Base-by-base conservation (phyloP, 2,888 invertebrate species). In the Pogonocherus hispidulus region DNA sequence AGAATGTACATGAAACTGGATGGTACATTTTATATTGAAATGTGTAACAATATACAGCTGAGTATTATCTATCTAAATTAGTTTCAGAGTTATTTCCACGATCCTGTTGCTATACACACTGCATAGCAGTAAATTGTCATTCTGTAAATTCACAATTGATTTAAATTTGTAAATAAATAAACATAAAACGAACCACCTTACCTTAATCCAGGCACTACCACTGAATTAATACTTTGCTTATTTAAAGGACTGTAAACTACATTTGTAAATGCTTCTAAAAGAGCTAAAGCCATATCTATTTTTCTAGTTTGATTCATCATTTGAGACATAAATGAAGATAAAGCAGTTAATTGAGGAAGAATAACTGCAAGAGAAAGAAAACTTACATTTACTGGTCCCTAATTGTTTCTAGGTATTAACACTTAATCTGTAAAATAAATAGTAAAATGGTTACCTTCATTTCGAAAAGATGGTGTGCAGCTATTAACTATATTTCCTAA, bases 221-320 rank as follows among this genome's bases (percentile, higher is more conserved):
- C 84, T 41, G 84, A 81, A 23, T 83, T 84, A 35, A 89, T 85
- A 64, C 86, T 86, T 67, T 87, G 86, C 75, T 86, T 86, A 66
- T 87, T 87, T 44, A 89, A 77, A 2, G 87, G 84, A 73, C 87
- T 88, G 75, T 88, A 89, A 62, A 89, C 86, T 44, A 88, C 82
- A 60, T 90, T 88, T 18, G 89, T 89, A 79, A 90, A 92, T 0
- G 91, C 90, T 77, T 92, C 91, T 56, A 92, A 86, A 56, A 92
- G 83, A 47, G 89, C 89, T 63, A 88, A 84, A 6, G 90, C 88
- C 66, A 92, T 86, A 76, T 91, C 91, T 55, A 87, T 82, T 79
- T 88, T 88, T 73, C 87, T 86, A 2, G 87, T 86, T 76, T 89
- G 88, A 77, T 87, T 88, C 22, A 84, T 81, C 77, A 86, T 83